Percentiles rank a stretch among this genome's conserved stretches.
phyloP scores from a whole-genome alignment of 2,797 vertebrate genomes.

The Pseudochirops cupreus region DNA sequence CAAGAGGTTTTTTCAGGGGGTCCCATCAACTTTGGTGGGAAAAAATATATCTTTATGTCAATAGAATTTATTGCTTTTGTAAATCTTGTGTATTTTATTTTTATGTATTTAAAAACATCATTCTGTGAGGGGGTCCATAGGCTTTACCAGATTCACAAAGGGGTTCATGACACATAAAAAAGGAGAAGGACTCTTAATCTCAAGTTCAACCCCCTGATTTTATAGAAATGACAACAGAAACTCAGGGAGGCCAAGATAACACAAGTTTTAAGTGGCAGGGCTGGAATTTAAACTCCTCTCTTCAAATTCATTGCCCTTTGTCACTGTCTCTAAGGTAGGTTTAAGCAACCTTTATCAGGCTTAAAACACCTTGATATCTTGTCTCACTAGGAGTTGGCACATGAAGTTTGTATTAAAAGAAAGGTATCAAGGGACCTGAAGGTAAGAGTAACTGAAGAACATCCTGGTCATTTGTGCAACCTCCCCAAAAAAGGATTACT shows the following conservation, averaged over 20 bases:
- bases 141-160: too few species aligned
- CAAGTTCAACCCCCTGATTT: background rate
- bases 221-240: background rate
- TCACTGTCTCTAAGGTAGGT: background rate
- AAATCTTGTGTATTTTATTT: too few species aligned
- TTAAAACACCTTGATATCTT: background rate
- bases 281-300: background rate
- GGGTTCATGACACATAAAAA: too few species aligned
- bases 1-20: too few species aligned
- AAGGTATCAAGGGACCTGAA: background rate
- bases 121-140: too few species aligned
- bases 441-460: background rate
- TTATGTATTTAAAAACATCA: too few species aligned
- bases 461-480: background rate
- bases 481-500: too few species aligned
- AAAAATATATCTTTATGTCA: too few species aligned
- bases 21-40: too few species aligned
- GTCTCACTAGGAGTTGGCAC: background rate
- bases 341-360: background rate
- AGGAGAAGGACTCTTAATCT: background rate
- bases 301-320: background rate
- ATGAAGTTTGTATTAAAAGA: background rate
- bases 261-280: background rate
- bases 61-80: too few species aligned
- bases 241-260: background rate